Evolutionary conservation across 2,797 vertebrate species (phyloP).

Genomic region (Bradypodion pumilum): DNA sequence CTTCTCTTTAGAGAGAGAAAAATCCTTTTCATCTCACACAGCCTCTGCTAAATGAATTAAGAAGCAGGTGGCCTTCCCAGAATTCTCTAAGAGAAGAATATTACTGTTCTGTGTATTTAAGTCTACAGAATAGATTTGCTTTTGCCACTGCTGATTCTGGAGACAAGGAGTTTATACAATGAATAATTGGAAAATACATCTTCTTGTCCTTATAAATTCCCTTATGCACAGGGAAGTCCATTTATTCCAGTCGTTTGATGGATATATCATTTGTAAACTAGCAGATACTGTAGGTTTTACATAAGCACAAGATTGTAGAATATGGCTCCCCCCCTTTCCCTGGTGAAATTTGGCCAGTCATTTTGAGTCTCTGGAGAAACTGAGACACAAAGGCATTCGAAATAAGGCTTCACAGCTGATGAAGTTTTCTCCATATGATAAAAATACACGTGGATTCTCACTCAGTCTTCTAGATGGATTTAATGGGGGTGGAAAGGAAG

Average conservation of each 20-base stretch:
- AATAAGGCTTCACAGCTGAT: background rate
- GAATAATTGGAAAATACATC: background rate
- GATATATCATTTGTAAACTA: background rate
- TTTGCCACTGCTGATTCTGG: background rate
- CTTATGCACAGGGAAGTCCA: background rate
- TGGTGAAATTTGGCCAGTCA: background rate
- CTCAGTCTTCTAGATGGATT: background rate
- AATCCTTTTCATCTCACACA: no score
- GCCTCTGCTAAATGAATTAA: no score
- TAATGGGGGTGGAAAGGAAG: background rate
- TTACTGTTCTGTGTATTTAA: background rate
- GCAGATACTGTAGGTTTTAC: background rate
- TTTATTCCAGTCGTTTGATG: background rate
- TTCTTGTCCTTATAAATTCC: background rate
- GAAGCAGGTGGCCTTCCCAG: background rate
- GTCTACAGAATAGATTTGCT: background rate
- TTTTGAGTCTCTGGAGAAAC: no score
- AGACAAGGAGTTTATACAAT: background rate
- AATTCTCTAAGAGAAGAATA: background rate
- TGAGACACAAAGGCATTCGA: background rate
- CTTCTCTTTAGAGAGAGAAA: no score
- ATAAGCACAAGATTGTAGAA: background rate
- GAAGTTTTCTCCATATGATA: background rate
- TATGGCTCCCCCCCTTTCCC: accelerated
- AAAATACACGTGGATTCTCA: accelerated